Percentiles rank a stretch among this genome's conserved stretches.
These are phyloP conservation scores for Neoniphon sammara DNA, from an alignment of 2,797 vertebrate species.

Conservation along the genomic window DNA sequence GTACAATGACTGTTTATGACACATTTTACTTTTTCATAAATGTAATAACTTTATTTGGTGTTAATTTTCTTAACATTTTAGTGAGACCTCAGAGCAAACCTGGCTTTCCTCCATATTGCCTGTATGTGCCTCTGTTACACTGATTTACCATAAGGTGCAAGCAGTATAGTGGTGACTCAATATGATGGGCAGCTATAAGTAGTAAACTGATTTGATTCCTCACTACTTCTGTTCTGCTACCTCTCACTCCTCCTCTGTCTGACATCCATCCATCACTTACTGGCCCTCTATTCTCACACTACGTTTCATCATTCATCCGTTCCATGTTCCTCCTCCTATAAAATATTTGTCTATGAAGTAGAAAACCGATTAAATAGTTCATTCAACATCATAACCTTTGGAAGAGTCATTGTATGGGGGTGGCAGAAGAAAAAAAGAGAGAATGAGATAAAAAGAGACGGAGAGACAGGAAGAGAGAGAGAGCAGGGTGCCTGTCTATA, in stretches of 20 bases:
- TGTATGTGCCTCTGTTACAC: too few species aligned
- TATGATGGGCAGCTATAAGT: too few species aligned
- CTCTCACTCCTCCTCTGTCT: constrained; percentile 1
- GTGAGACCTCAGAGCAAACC: too few species aligned
- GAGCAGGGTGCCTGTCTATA: constrained; percentile 44
- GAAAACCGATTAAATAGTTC: constrained; percentile 12
- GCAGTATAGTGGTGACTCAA: too few species aligned
- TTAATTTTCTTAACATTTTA: constrained; percentile 1
- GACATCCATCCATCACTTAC: constrained; percentile 19
- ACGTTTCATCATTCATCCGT: constrained; percentile 9
- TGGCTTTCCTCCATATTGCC: too few species aligned
- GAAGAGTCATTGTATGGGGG: constrained; percentile 23
- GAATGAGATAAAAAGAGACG: background rate
- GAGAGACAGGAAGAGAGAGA: background rate
- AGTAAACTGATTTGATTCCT: constrained; percentile 28
- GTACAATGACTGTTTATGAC: background rate
- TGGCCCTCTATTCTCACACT: background rate
- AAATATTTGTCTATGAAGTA: too few species aligned
- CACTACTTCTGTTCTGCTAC: constrained; percentile 6
- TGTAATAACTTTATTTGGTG: too few species aligned
- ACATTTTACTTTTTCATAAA: background rate
- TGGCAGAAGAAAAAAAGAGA: constrained; percentile 34
- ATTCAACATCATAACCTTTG: constrained; percentile 21
- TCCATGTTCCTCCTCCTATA: background rate
- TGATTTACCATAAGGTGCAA: constrained; percentile 11